A percentile compares a stretch with the other conserved stretches of the same genome.
Conservation (phyloP, 2,797 vertebrate species). For the Siniperca undulata region DNA sequence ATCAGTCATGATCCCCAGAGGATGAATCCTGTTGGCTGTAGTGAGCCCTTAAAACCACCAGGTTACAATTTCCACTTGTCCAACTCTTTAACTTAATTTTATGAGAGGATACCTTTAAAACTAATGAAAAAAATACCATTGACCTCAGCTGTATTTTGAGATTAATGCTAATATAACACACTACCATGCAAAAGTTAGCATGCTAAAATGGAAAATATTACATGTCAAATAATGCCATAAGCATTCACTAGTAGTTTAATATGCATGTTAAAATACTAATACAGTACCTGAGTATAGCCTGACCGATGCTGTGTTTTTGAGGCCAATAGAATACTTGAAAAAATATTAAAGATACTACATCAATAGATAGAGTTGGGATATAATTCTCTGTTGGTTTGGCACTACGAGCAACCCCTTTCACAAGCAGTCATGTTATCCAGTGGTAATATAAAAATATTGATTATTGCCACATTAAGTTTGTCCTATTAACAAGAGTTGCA, state of each 20-base stretch:
- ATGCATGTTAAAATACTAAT: neutral
- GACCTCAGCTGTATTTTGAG: no score
- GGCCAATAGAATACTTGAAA: neutral
- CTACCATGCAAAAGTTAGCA: neutral
- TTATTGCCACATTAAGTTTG: no score
- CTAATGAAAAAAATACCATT: neutral
- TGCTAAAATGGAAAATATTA: neutral
- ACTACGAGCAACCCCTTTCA: no score
- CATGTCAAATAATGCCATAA: no score
- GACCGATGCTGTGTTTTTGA: neutral
- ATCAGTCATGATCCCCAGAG: neutral
- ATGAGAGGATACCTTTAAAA: neutral
- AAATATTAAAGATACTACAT: no score
- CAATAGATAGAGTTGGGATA: no score
- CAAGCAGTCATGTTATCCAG: neutral
- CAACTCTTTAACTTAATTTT: neutral
- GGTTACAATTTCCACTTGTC: neutral
- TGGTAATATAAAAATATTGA: neutral
- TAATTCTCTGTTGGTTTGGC: no score
- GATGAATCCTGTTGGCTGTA: neutral
- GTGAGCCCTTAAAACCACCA: neutral
- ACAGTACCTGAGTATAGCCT: neutral
- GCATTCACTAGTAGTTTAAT: neutral
- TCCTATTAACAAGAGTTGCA: neutral
- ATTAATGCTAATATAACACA: neutral